Evolutionary conservation across 2,888 invertebrate genomes (phyloP), one percentile per base, ranked within the genome.

Genomic region (Malthinus seriepunctatus): DNA sequence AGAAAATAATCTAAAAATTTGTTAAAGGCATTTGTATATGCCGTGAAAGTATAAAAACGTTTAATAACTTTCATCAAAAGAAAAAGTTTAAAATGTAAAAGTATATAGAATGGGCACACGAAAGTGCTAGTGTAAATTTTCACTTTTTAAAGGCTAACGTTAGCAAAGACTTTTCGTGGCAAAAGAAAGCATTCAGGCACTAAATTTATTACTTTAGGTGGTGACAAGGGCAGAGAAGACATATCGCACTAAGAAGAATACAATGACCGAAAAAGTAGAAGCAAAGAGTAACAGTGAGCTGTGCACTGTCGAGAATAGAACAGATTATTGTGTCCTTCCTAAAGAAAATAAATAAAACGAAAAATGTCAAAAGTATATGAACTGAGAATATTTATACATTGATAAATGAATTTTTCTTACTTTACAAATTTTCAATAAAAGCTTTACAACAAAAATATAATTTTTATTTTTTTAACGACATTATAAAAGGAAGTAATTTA

Each of bases 201-300:
- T 73, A 76, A 78, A 78, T 78, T 78, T 78, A 78, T 78, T 78
- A 75, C 75, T 73, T 74, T 74, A 76, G 74, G 76, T 73, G 76
- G 74, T 75, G 77, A 77, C 77, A 77, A 71, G 76, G 75, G 74
- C 71, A 67, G 70, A 67, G 71, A 76, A 76, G 76, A 76, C 76
- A 75, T 74, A 76, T 76, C 74, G 75, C 75, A 72, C 73, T 74
- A 74, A 74, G 74, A 76, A 76, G 75, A 76, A 76, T 77, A 77
- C 73, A 75, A 73, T 73, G 73, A 72, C 73, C 70, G 56, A 53
- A 54, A 55, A 52, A 57, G 58, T 15, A 60, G 60, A 58, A 57
- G 57, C 50, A 57, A 53, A 56, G 50, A 52, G 52, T 52, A 45
- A 51, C 60, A 56, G 39, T 38, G 53, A 51, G 51, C 50, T 32